A percentile compares a stretch with the other conserved stretches of the same genome.
These are phyloP conservation scores for Fukomys damarensis DNA, from an alignment of 2,113 vertebrate species.

Conservation along the genomic window DNA sequence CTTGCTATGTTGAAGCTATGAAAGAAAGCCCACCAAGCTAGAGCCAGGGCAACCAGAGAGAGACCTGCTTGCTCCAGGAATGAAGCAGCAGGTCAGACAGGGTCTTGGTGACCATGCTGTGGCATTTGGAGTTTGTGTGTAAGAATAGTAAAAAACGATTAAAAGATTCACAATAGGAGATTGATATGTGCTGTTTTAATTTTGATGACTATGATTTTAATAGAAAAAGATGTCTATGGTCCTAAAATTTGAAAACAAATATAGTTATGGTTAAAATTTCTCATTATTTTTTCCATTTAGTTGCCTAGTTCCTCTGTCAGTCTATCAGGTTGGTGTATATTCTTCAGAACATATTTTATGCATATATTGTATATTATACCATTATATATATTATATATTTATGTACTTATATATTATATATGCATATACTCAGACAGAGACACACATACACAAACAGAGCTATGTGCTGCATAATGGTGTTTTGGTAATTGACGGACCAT, in stretches of 20 bases:
- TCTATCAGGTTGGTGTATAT: neutral
- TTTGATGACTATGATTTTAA: neutral
- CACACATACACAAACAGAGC: neutral
- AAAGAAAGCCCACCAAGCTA: neutral
- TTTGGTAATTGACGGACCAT: neutral
- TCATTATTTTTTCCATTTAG: neutral
- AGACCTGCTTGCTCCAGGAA: fast-evolving
- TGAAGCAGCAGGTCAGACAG: neutral
- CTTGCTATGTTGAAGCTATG: neutral
- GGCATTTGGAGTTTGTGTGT: neutral
- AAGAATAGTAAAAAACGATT: neutral
- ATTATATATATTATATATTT: neutral
- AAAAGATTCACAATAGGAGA: neutral
- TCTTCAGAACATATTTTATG: neutral
- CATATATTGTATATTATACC: neutral
- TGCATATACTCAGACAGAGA: neutral
- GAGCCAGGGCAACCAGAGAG: neutral
- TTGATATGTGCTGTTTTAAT: neutral
- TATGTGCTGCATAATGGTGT: no score
- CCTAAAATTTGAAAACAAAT: neutral
- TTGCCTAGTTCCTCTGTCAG: neutral
- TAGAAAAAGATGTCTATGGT: neutral
- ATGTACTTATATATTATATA: neutral
- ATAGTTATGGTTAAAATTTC: neutral
- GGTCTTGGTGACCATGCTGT: neutral